Evolutionary conservation across 2,888 invertebrate species (phyloP), one percentile per base, ranked within the genome.

Genomic region (Eugnorisma glareosa): DNA sequence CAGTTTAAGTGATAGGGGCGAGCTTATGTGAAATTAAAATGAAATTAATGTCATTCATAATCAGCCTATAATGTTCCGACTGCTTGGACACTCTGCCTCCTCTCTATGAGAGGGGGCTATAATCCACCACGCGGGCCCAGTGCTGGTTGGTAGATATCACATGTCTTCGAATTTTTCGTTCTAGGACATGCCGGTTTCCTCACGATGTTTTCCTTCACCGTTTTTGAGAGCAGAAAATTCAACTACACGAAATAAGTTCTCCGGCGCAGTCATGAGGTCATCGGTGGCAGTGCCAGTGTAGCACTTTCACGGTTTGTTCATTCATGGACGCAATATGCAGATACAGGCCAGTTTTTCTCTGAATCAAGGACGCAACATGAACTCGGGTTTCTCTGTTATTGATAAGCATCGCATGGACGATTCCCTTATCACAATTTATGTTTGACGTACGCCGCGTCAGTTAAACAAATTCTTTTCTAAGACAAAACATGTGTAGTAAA

Each of bases 341-440:
- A 15, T 57, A 15, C 6, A 28, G 28, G 28, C 18, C 43, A 48
- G 5, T 48, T 31, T 48, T 77, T 67, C 15, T 35, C 11, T 40
- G 28, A 21, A n/a, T 59, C 59, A 64, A 64, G 64, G 28, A 10
- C n/a, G n/a, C 64, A 13, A 18, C 24, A n/a, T 59, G 37, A 57
- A 66, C 66, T 31, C 7, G 7, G 21, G 24, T 75, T 18, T 76
- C 45, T 31, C 28, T 40, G 10, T 76, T 66, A 37, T 10, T 66
- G 76, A 76, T 66, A 76, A 76, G 57, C 64, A 54, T 31, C 43
- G 51, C 24, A 54, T 18, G 13, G 35, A 37, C 37, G 28, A 13
- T 21, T 45, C 18, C 8, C 11, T 31, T 37, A 54, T 69, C 35
- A 54, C 6, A 24, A 21, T 51, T 45, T 75, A 75, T 76, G 45